A percentile compares a stretch with the other conserved stretches of the same genome.
Conservation (phyloP, 2,888 invertebrate genomes). For the Cactoblastis cactorum region DNA sequence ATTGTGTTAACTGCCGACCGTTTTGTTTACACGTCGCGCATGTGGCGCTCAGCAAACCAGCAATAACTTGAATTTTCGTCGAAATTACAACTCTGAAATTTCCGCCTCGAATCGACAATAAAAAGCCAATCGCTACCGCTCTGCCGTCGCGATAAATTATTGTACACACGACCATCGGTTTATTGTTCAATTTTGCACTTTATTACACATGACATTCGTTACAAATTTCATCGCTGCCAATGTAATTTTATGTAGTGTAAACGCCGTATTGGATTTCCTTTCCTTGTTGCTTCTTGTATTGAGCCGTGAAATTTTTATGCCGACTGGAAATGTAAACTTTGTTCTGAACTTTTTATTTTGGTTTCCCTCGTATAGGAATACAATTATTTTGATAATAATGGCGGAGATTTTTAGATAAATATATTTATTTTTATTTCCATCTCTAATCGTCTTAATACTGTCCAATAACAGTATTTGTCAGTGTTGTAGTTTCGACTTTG, state of each 20-base stretch:
- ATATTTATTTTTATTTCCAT: too few species aligned
- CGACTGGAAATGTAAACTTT: neutral
- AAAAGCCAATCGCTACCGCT: slow-evolving; percentile 11
- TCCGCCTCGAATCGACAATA: slow-evolving; percentile 9
- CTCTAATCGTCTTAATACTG: too few species aligned
- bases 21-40: neutral
- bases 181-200: slow-evolving; percentile 54
- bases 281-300: slow-evolving; percentile 19
- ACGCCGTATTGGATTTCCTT: slow-evolving; percentile 41
- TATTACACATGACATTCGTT: slow-evolving; percentile 39
- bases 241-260: slow-evolving; percentile 29
- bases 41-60: neutral
- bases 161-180: slow-evolving; percentile 24
- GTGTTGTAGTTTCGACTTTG: too few species aligned
- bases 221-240: slow-evolving; percentile 38
- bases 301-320: slow-evolving; percentile 15
- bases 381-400: too few species aligned
- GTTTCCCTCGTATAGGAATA: neutral
- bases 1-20: neutral
- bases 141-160: slow-evolving; percentile 14
- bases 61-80: slow-evolving; percentile 6
- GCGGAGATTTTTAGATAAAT: too few species aligned
- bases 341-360: neutral
- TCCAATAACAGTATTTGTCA: too few species aligned
- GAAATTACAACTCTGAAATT: slow-evolving; percentile 10